Base-by-base conservation (phyloP, 1,140 invertebrate genomes). In the Trichogramma pretiosum region DNA sequence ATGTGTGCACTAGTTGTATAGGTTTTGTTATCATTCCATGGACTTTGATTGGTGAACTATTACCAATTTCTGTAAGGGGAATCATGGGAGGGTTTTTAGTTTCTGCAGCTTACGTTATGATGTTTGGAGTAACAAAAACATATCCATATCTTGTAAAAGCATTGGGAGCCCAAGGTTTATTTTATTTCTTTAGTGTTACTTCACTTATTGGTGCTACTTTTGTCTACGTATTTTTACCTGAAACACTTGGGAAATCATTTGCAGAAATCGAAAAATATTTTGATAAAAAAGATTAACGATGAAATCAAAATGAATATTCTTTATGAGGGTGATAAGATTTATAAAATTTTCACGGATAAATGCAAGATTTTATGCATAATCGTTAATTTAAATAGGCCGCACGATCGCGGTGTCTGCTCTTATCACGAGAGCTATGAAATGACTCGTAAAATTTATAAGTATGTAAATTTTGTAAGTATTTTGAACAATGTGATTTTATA, bases 191-290 rank as follows among this genome's bases (percentile, higher is more conserved):
- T 59, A 74, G 76, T 19, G 61, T 70, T 4, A 67, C 77, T 7
- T 82, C 81, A 24, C 56, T 78, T 5, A 8, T 79, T 4, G 75
- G 77, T 7, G 65, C 76, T 14, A 50, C 73, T 10, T 78, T 83
- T 56, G 65, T 82, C 18, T 77, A 74, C 42, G 65, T 81, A 26
- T 77, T 78, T 46, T 60, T 88, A 19, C 85, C 85, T 2, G 86
- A 89, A 70, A 89, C 85, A 0, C 75, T 84, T 47, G 82, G 83
- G 0, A 82, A 80, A 61, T 77, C 68, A 7, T 74, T 87, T 41
- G 49, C 55, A 10, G 73, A 79, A 51, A 78, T 79, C 53, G 73
- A 77, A 57, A 54, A 60, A 14, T 62, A 63, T 48, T 73, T 73
- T 50, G 50, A 16, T 21, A 48, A 30, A n/a, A n/a, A n/a, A n/a